These are phyloP conservation scores for Danaus chrysippus DNA, from an alignment of 2,888 invertebrate genomes.

Conservation along the genomic window DNA sequence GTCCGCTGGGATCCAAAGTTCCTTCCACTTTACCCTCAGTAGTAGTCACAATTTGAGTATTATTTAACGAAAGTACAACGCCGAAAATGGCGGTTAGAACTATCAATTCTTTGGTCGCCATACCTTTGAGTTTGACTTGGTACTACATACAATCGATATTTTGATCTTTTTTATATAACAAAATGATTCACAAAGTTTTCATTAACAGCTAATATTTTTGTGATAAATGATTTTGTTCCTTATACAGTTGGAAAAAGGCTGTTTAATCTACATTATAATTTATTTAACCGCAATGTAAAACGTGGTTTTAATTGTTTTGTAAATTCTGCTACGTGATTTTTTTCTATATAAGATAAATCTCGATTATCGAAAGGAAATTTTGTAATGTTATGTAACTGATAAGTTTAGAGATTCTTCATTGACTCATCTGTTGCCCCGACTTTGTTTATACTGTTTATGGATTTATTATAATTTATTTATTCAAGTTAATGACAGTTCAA, in stretches of 20 bases:
- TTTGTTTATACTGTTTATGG: too few species aligned
- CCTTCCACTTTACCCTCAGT: conserved; percentile 65
- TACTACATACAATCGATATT: conserved; percentile 14
- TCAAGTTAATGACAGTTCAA: too few species aligned
- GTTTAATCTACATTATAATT: not conserved
- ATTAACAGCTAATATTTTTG: not conserved
- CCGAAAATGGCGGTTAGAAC: conserved; percentile 40
- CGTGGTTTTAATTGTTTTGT: conserved; percentile 19
- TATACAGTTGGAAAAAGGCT: conserved; percentile 6
- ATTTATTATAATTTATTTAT: too few species aligned
- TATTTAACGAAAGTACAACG: conserved; percentile 40
- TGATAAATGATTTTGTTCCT: not conserved
- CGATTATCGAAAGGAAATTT: conserved; percentile 17
- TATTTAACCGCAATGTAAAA: not conserved
- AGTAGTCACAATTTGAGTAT: conserved; percentile 51
- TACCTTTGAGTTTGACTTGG: conserved; percentile 14
- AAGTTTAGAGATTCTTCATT: not conserved
- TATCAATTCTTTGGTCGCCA: conserved; percentile 31
- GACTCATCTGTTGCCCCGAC: too few species aligned
- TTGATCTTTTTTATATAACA: conserved; percentile 19
- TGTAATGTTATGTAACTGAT: conserved; percentile 20
- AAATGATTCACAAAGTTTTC: conserved; percentile 9
- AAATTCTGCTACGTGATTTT: conserved; percentile 12
- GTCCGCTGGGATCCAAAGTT: conserved; percentile 47
- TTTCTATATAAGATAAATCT: conserved; percentile 15